Evolutionary conservation across 2,888 invertebrate species (phyloP).

Genomic region (Apomyelois bistriatella): DNA sequence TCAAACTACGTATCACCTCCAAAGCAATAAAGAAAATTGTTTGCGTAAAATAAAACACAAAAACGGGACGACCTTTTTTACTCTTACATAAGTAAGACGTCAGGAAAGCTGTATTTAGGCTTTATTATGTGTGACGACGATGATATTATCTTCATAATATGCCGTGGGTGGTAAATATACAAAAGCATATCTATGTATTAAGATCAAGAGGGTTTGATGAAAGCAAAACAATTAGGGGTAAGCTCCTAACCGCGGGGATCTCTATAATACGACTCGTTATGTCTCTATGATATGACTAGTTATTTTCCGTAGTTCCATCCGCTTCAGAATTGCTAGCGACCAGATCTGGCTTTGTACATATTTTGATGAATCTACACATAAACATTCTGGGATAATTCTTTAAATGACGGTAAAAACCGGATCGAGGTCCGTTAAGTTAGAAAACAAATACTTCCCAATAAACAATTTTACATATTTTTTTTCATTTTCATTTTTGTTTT

Average conservation of each 20-base stretch:
- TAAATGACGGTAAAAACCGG: no score
- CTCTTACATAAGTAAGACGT: slow-evolving; percentile 7
- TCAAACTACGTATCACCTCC: background rate
- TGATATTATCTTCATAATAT: slow-evolving; percentile 20
- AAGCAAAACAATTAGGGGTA: slow-evolving; percentile 31
- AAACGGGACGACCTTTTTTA: slow-evolving; percentile 1
- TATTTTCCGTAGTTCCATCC: no score
- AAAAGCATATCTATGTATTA: slow-evolving; percentile 21
- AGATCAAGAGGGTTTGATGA: slow-evolving; percentile 25
- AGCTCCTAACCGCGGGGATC: slow-evolving; percentile 10
- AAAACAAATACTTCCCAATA: no score
- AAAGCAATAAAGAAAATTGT: slow-evolving; percentile 7
- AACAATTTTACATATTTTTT: no score
- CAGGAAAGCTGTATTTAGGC: slow-evolving; percentile 15
- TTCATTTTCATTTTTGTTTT: no score
- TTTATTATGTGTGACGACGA: slow-evolving; percentile 15
- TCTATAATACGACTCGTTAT: background rate
- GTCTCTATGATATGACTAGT: no score
- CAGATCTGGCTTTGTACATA: no score
- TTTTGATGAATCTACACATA: no score
- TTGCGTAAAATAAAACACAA: slow-evolving; percentile 8
- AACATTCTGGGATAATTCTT: no score
- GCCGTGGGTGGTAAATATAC: slow-evolving; percentile 27
- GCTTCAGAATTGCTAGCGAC: no score
- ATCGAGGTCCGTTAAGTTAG: no score